Base-by-base conservation (phyloP, 2,113 vertebrate genomes). In the Lophius piscatorius region DNA sequence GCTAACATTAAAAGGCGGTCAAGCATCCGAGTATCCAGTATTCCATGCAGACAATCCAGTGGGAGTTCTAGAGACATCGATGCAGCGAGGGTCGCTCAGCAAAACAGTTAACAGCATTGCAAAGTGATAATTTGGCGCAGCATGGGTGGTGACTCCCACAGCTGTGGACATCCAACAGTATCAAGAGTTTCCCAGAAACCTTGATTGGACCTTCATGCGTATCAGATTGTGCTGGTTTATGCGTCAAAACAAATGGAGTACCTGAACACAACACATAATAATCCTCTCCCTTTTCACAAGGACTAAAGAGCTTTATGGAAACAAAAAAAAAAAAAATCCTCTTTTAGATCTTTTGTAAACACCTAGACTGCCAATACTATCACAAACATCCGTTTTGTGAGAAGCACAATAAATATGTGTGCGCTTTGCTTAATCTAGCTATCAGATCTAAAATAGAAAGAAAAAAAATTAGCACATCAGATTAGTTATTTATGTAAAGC, bases 181-280 rank as follows among this genome's bases (percentile, higher is more conserved):
- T 64, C 39, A 45, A 48, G 18, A 26, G 33, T 58, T 82, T 45
- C 41, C 36, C 28, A 28, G 4, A 11, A 20, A 62, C 31, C 4
- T 40, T 3, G 9, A 52, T 7, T 44, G 23, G 5, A 1, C 38
- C 38, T 29, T 42, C 14, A 12, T 52, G 23, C 13, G 16, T 11
- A 13, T 4, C 22, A 33, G 24, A 35, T 49, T 61, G 3, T 31
- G 26, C 17, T 22, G 17, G 6, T 33, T 50, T 9, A 52, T 28
- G 18, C 36, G 38, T 6, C 13, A 23, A 24, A 61, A 36, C n/a
- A 3, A 5, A 6, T 28, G 26, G 26, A 28, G 0, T 14, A 36
- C 2, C 50, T 47, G 31, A 40, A 9, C 17, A 2, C 11, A 35
- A 18, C 16, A 0, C 18, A 20, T n/a, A n/a, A n/a, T n/a, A 46